phyloP scores from a whole-genome alignment of 2,888 invertebrate genomes.

The Amphipyra berbera region DNA sequence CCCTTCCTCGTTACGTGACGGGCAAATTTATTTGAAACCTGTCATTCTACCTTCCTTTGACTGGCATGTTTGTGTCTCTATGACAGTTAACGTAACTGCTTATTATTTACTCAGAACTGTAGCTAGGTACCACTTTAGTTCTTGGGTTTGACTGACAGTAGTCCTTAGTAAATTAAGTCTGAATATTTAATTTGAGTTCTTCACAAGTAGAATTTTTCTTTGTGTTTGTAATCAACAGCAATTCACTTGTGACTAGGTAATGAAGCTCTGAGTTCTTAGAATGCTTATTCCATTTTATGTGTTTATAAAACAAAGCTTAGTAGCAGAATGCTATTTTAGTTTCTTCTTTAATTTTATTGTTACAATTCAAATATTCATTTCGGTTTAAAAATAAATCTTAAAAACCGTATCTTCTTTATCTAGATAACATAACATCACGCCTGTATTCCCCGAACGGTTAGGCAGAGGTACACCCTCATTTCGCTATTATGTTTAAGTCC shows the following conservation, averaged over 20 bases:
- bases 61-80: conserved; percentile 52
- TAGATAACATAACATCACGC: no score
- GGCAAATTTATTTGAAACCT: conserved; percentile 54
- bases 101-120: conserved; percentile 26
- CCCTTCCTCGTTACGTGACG: conserved; percentile 35
- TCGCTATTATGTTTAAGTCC: no score
- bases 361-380: no score
- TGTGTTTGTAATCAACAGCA: conserved; percentile 16
- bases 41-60: conserved; percentile 40
- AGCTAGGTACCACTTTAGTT: conserved; percentile 18
- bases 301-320: conserved; percentile 13
- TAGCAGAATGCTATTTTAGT: background rate
- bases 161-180: conserved; percentile 7
- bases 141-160: conserved; percentile 8
- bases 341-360: background rate
- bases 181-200: conserved; percentile 23
- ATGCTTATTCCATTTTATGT: conserved; percentile 7
- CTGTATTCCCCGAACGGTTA: no score
- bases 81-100: conserved; percentile 24
- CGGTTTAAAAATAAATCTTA: no score
- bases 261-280: conserved; percentile 13
- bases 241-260: conserved; percentile 17
- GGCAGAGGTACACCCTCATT: no score
- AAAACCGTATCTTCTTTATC: no score
- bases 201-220: conserved; percentile 15